These are phyloP conservation scores for Leptodactylus fallax DNA, from an alignment of 2,797 vertebrate species.

Conservation along the genomic window DNA sequence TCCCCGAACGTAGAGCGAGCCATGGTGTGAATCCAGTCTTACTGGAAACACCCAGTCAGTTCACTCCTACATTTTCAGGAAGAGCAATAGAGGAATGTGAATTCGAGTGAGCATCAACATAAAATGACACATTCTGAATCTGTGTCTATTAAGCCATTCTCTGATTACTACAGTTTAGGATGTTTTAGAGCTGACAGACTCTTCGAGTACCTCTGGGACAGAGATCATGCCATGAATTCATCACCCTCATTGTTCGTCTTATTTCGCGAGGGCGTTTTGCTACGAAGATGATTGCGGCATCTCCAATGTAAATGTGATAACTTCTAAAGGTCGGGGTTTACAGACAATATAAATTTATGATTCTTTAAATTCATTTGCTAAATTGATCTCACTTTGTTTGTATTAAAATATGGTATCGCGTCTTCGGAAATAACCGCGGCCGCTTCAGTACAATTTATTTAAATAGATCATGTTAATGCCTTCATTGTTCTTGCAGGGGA, in stretches of 20 bases:
- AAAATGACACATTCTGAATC: too few species aligned
- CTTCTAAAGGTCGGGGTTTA: slow-evolving; percentile 36
- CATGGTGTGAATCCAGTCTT: too few species aligned
- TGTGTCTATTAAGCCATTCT: too few species aligned
- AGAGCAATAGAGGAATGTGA: too few species aligned
- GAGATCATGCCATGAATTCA: background rate
- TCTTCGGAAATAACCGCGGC: background rate
- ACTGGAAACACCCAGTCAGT: too few species aligned
- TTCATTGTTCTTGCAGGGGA: slow-evolving; percentile 41
- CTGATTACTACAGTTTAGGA: too few species aligned
- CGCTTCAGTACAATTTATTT: slow-evolving; percentile 23
- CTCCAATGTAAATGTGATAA: slow-evolving; percentile 24
- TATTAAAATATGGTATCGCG: slow-evolving; percentile 35
- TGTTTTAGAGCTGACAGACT: background rate
- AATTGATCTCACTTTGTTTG: slow-evolving; percentile 24
- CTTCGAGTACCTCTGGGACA: background rate
- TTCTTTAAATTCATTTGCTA: slow-evolving; percentile 40
- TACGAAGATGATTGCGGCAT: background rate
- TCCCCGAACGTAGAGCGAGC: too few species aligned
- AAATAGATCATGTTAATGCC: slow-evolving; percentile 37
- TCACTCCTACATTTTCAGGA: too few species aligned
- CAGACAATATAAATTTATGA: slow-evolving; percentile 24
- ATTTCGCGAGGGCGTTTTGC: background rate
- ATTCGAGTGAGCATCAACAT: too few species aligned
- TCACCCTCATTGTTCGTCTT: background rate